Evolutionary conservation across 2,888 invertebrate species (phyloP), one percentile per base, ranked within the genome.

Genomic region (Cerastoderma edule): DNA sequence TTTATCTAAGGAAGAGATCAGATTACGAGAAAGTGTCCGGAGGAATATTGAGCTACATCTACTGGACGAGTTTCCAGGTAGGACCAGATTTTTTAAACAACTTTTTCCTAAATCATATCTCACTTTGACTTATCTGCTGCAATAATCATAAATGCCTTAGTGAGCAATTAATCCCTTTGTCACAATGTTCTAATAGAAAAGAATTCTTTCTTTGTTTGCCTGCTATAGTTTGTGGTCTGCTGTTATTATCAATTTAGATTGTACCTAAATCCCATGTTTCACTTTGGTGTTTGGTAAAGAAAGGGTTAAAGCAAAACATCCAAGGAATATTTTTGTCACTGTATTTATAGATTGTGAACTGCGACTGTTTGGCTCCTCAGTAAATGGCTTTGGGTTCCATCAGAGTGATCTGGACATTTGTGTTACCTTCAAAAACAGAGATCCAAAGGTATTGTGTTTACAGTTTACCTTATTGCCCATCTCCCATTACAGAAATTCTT

Each of bases 391-490:
- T 91, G 94, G 94, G 4, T 94, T 94, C 78, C 89, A 89, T 35
- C 88, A 91, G 16, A 94, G 94, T 80, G 95, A 95, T 90, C 90
- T 95, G 70, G 95, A 95, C 86, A 93, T 95, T 35, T 95, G 95
- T 86, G 89, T 95, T 73, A 94, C 94, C 2, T 94, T 95, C 83
- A 88, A 86, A 46, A 89, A 89, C 53, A 89, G 81, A 44, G 89
- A 89, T 22, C 91, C 91, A 64, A 91, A 92, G 89, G 93, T 93
- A 88, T 44, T 44, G 44, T 44, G 16, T 44, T 44, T 8, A 19
- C 44, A 13, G 44, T 44, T 16, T 44, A 19, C 19, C 44, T 44
- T 44, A 44, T 16, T n/a, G n/a, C n/a, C n/a, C n/a, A n/a, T n/a
- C n/a, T n/a, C n/a, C n/a, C n/a, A n/a, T n/a, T n/a, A n/a, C n/a